Evolutionary conservation across 2,113 vertebrate genomes (phyloP).

Genomic region (Apodemus sylvaticus): DNA sequence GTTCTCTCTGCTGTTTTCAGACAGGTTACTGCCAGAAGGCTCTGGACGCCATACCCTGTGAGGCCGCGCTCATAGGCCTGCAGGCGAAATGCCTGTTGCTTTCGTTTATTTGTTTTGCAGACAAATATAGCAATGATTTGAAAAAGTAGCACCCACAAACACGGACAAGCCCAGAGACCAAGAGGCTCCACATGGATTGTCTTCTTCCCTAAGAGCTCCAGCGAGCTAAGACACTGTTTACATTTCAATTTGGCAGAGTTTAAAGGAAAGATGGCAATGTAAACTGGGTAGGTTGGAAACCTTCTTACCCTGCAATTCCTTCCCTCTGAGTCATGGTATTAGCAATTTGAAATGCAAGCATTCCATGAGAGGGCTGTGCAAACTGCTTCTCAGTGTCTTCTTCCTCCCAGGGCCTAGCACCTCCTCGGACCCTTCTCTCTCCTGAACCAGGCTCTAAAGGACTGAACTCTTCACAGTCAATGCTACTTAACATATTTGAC

Average conservation of each 20-base stretch:
- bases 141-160: conserved; percentile 4
- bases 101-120: conserved; percentile 51
- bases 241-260: conserved; percentile 19
- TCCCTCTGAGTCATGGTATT: neutral
- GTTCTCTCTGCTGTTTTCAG: neutral
- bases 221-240: neutral
- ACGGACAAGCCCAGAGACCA: neutral
- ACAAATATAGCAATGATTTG: conserved; percentile 40
- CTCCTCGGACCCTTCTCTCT: neutral
- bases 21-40: conserved; percentile 5
- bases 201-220: neutral
- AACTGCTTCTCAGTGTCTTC: neutral
- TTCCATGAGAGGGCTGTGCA: neutral
- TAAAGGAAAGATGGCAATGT: neutral
- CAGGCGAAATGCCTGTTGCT: conserved; percentile 29
- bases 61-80: neutral
- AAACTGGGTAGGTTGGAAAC: neutral
- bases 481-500: neutral
- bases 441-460: neutral
- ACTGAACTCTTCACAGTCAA: neutral
- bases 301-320: neutral
- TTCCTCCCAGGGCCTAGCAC: neutral
- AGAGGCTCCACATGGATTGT: neutral
- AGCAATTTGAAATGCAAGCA: neutral
- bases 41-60: conserved; percentile 33